A percentile compares a stretch with the other conserved stretches of the same genome.
Evolutionary conservation across 2,113 vertebrate species (phyloP).

Genomic region (Phalacrocorax carbo): DNA sequence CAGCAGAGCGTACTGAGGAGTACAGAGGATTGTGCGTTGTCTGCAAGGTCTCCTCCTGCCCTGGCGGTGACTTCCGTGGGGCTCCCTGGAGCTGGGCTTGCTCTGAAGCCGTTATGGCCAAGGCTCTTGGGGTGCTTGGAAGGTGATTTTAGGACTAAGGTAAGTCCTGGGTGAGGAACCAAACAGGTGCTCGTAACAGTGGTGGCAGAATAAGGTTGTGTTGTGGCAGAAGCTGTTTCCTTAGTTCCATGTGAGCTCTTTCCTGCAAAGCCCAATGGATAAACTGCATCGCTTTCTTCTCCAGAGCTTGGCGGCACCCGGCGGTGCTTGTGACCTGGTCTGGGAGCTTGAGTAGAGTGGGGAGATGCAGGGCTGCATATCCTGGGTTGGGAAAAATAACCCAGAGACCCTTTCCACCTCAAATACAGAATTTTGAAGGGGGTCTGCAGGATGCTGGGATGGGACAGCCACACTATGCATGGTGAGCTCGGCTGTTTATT

Average conservation of each 20-base stretch:
- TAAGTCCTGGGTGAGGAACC: not conserved
- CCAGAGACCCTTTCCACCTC: not conserved
- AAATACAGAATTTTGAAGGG: not conserved
- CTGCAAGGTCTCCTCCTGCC: not conserved
- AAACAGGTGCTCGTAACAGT: not conserved
- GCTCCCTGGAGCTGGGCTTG: not conserved
- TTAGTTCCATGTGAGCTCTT: not conserved
- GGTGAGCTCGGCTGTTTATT: not conserved
- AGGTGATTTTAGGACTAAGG: not conserved
- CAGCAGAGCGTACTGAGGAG: fast-evolving
- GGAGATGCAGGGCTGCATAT: too few species aligned
- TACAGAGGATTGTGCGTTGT: fast-evolving
- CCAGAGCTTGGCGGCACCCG: not conserved
- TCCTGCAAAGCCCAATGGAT: not conserved
- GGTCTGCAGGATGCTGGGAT: not conserved
- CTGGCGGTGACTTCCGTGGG: not conserved
- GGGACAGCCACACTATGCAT: not conserved
- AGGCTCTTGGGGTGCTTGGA: not conserved
- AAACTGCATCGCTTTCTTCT: not conserved
- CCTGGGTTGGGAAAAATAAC: too few species aligned
- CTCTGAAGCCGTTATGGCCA: not conserved
- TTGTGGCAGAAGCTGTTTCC: not conserved
- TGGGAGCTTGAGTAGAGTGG: not conserved
- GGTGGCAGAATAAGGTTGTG: not conserved
- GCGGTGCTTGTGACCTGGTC: not conserved